These are phyloP conservation scores for Pomacea canaliculata DNA, from an alignment of 2,888 invertebrate species.

Conservation along the genomic window DNA sequence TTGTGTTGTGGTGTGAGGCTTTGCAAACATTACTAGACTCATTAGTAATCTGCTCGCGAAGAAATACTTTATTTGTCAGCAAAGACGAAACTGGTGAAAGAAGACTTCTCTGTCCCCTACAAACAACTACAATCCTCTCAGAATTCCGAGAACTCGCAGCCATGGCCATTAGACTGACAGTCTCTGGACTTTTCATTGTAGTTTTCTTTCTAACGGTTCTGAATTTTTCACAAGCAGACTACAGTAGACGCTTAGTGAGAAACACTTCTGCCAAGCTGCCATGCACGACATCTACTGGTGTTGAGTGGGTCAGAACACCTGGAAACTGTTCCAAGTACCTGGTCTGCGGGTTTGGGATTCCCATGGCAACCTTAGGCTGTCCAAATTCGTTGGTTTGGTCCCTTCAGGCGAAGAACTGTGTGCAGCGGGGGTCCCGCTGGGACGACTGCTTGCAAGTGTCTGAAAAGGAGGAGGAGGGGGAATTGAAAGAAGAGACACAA, in stretches of 20 bases:
- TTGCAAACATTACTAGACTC: too few relatives aligned
- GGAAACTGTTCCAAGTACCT: constrained; percentile 32
- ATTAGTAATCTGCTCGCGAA: too few relatives aligned
- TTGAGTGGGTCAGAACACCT: constrained; percentile 31
- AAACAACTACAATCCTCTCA: too few relatives aligned
- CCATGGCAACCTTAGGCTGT: constrained; percentile 31
- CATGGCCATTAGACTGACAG: too few relatives aligned
- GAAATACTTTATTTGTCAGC: too few relatives aligned
- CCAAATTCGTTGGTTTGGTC: constrained; percentile 36
- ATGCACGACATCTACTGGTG: constrained; percentile 20
- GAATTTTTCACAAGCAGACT: background rate
- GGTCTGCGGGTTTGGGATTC: constrained; percentile 29
- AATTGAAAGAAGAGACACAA: background rate
- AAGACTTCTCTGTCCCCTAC: too few relatives aligned
- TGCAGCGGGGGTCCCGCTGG: constrained; percentile 35
- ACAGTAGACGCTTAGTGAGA: background rate
- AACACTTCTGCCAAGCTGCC: constrained; percentile 17
- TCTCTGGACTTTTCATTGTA: background rate
- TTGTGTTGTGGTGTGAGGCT: too few relatives aligned
- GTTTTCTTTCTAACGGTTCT: background rate
- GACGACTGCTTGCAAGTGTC: constrained; percentile 33
- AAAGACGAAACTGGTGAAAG: too few relatives aligned
- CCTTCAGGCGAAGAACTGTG: constrained; percentile 37
- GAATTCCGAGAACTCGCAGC: too few relatives aligned
- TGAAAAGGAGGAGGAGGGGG: background rate